phyloP scores from a whole-genome alignment of 1,140 invertebrate genomes.

The Eupristina koningsbergeri region DNA sequence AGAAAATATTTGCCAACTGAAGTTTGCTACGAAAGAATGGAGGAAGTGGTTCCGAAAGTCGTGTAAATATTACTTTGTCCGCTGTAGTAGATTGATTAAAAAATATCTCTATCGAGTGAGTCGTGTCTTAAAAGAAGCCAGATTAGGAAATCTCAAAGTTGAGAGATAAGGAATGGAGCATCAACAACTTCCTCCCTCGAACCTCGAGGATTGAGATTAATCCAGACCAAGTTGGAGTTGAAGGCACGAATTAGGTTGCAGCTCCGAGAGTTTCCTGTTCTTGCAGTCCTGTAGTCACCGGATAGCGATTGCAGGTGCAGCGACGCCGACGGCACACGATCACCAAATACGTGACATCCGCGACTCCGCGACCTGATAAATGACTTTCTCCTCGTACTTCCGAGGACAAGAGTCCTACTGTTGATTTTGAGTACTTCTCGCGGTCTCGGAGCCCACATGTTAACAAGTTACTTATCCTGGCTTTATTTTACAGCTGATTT shows the following conservation, averaged over 20 bases:
- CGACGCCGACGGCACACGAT: background rate
- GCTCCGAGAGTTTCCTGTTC: constrained; percentile 9
- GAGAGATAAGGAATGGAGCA: too few species aligned
- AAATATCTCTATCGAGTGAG: too few species aligned
- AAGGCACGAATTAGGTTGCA: constrained; percentile 24
- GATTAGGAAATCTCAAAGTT: background rate
- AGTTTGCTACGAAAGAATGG: too few species aligned
- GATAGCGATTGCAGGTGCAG: constrained; percentile 48
- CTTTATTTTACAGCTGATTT: constrained; percentile 35
- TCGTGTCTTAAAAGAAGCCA: too few species aligned
- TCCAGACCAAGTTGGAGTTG: background rate
- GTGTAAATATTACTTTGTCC: too few species aligned
- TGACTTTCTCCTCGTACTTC: constrained; percentile 9
- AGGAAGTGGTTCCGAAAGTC: too few species aligned
- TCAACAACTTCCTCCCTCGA: too few species aligned
- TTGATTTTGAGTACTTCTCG: background rate
- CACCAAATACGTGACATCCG: background rate
- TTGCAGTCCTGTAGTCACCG: constrained; percentile 54
- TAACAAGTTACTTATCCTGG: constrained; percentile 18
- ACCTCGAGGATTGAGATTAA: too few species aligned
- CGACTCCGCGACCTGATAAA: constrained; percentile 22
- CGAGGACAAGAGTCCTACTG: background rate
- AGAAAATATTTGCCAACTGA: too few species aligned
- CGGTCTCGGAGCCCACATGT: constrained; percentile 25
- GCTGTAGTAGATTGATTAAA: too few species aligned